Percentiles rank a stretch among this genome's conserved stretches.
These are phyloP conservation scores for Patiria pectinifera DNA, from an alignment of 53 echinoderm and acorn worm species.

Conservation along the genomic window DNA sequence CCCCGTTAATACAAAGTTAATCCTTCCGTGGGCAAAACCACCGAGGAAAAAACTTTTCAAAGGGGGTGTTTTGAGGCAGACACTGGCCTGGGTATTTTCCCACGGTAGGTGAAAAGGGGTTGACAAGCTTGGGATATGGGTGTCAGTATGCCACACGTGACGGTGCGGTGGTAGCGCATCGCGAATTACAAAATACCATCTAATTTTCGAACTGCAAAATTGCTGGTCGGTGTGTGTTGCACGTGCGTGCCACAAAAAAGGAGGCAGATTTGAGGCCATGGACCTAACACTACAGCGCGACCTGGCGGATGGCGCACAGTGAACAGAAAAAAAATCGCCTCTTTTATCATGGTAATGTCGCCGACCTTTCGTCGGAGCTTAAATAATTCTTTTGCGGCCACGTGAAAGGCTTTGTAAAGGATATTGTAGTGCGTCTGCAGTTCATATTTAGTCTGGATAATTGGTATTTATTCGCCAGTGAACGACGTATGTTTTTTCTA, in stretches of 20 bases:
- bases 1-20: conserved; percentile 48
- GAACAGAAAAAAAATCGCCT: not conserved
- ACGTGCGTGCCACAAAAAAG: conserved; percentile 10
- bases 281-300: not conserved
- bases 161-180: not conserved
- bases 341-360: conserved; percentile 60
- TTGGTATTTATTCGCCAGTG: not conserved
- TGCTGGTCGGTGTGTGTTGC: not conserved
- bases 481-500: not conserved
- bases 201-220: not conserved
- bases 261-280: conserved; percentile 1
- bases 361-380: conserved; percentile 42
- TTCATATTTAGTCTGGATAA: not conserved
- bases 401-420: conserved; percentile 6
- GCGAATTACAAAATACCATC: no score
- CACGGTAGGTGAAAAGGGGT: conserved; percentile 47
- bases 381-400: conserved; percentile 42
- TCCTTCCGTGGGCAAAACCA: conserved; percentile 50
- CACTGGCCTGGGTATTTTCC: conserved; percentile 37
- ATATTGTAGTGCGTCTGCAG: conserved; percentile 1
- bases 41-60: conserved; percentile 31
- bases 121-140: conserved; percentile 36
- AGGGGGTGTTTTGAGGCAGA: conserved; percentile 31
- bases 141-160: not conserved
- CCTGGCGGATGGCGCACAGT: not conserved